phyloP scores from a whole-genome alignment of 2,113 vertebrate species.

The Percina caprodes region DNA sequence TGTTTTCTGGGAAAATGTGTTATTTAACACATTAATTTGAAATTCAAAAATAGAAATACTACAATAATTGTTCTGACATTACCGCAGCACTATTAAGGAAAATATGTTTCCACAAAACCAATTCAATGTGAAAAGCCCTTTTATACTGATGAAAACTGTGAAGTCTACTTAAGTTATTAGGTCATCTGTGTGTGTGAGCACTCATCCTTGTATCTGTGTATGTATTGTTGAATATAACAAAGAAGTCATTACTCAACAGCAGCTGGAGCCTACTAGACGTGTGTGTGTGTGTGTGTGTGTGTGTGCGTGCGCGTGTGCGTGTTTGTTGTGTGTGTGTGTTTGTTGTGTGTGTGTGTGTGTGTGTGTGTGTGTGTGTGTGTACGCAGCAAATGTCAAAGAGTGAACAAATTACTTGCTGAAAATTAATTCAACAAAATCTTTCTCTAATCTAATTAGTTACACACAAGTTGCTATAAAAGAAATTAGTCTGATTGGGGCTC shows the following conservation, averaged over 20 bases:
- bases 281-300: constrained; percentile 8
- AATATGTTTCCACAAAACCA: background rate
- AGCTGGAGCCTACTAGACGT: background rate
- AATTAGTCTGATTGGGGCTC: background rate
- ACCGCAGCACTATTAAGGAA: background rate
- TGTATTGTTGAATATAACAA: constrained; percentile 19
- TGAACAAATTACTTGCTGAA: constrained; percentile 3
- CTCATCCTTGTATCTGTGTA: background rate
- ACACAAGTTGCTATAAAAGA: background rate
- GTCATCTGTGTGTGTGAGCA: background rate
- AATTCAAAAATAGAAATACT: background rate
- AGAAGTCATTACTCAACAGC: constrained; percentile 42
- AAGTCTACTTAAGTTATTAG: background rate
- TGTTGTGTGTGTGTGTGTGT: background rate
- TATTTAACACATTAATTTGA: background rate
- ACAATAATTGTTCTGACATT: background rate
- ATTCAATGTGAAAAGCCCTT: background rate
- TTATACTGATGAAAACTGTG: background rate
- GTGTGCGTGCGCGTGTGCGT: constrained; percentile 4
- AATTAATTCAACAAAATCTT: background rate
- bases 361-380: background rate
- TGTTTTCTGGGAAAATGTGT: background rate
- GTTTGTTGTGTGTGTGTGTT: too few relatives aligned
- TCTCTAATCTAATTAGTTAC: background rate
- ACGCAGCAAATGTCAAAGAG: background rate